These are phyloP conservation scores for Epistrophe grossulariae DNA, from an alignment of 2,888 invertebrate genomes.

Conservation along the genomic window DNA sequence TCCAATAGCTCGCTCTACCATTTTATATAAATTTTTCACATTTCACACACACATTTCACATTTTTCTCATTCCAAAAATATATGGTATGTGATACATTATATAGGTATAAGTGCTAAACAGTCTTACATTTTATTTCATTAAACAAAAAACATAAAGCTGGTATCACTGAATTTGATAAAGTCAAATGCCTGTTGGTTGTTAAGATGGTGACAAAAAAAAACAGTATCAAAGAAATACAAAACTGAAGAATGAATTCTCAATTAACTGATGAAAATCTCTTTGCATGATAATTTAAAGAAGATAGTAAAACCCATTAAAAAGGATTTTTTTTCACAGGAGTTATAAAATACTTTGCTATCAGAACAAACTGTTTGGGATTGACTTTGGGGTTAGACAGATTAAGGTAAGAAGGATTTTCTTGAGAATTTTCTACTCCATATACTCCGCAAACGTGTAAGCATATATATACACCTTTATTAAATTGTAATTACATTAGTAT, in stretches of 20 bases:
- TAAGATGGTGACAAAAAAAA: background rate
- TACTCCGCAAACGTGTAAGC: no score
- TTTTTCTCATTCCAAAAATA: no score
- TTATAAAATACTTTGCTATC: slow-evolving; percentile 38
- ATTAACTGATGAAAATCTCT: slow-evolving; percentile 70
- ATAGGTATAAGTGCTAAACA: no score
- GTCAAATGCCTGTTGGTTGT: background rate
- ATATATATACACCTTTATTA: no score
- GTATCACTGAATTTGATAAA: background rate
- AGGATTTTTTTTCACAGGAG: slow-evolving; percentile 37
- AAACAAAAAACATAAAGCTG: background rate
- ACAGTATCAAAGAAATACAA: background rate
- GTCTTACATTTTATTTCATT: no score
- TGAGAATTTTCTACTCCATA: background rate
- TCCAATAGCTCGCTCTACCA: no score
- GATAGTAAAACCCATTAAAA: slow-evolving; percentile 41
- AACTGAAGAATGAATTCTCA: slow-evolving; percentile 48
- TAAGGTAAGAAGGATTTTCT: background rate
- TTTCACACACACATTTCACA: no score
- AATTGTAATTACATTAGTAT: no score
- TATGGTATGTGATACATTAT: no score
- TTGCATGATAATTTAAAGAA: slow-evolving; percentile 54
- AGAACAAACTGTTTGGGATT: slow-evolving; percentile 41
- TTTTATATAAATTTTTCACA: no score
- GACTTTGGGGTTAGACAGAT: background rate